Evolutionary conservation across 2,888 invertebrate genomes (phyloP), one percentile per base, ranked within the genome.

Genomic region (Zele albiditarsus): DNA sequence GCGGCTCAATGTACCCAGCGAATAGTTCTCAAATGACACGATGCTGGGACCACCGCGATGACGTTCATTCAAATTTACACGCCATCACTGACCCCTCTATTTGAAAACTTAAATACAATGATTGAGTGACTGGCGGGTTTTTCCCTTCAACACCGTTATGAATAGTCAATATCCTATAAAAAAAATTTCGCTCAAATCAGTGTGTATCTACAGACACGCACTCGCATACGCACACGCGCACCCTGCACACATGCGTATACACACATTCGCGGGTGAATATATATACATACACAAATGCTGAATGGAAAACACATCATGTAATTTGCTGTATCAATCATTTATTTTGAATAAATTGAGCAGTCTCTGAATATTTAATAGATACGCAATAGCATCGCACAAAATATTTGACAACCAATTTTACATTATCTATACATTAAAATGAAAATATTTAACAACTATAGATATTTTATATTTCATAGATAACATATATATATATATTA

Each of bases 11-110:
- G 53, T 53, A 38, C 60, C 25, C 66, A 20, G 77, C 72, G 83
- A 82, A 80, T 79, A 82, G 84, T 88, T 89, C 88, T 89, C 89
- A 83, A 84, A 82, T 89, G 84, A 88, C 89, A 84, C 42, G 20
- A 42, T 27, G 80, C 79, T 82, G 60, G 78, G 89, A 89, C 89
- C 89, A 89, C 89, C 89, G 33, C 33, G 87, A 87, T 87, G 89
- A 84, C 81, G 88, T 82, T 80, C 70, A 71, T n/a, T n/a, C n/a
- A n/a, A n/a, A n/a, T n/a, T n/a, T 69, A 73, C 73, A 76, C 65
- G 75, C 67, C 73, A 71, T 68, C 70, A 72, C 71, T 69, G 60
- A 62, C 28, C 53, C 69, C 42, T 68, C 28, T 16, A 46, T 38
- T 38, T 12, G 12, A 2, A 2, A 38, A 2, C 8, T 2, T 12